Base-by-base conservation (phyloP, 2,888 invertebrate genomes). In the Perithous albicinctus region DNA sequence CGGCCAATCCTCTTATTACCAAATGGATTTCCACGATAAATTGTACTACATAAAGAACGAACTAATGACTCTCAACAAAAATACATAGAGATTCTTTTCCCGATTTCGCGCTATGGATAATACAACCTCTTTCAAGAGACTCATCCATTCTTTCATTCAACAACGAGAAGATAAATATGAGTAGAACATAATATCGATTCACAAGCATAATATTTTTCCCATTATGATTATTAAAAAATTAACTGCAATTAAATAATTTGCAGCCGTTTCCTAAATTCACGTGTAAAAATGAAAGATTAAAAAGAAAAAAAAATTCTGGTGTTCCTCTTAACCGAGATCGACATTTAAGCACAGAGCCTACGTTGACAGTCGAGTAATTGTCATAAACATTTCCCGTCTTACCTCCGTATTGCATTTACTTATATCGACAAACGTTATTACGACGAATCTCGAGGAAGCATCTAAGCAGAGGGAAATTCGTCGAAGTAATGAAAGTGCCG, bases 401-500 rank as follows among this genome's bases (percentile, higher is more conserved):
- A 43, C 56, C 7, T 32, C 20, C 38, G 18, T 51, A 38, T 67
- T 54, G 35, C 20, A 23, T 54, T 69, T 41, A 23, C 51, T 18
- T 32, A 15, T 8, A 26, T 56, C 26, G 59, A 41, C 18, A 59
- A 70, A 70, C 18, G 18, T 70, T 29, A 48, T 56, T 43, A 7
- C 29, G 20, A 29, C 18, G 41, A 18, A 46, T 43, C 26, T 43
- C 26, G 2, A 23, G 43, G 18, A 18, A 18, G 2, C 12, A 3
- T n/a, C 26, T 15, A 18, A 26, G 5, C 29, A 18, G 29, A 43
- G 6, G 20, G 2, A 18, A 61, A 72, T 20, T 18, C 10, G n/a
- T 59, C 2, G 12, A 18, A 46, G 59, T 35, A 32, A 61, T 72
- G 46, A 72, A 72, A 72, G n/a, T 72, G 32, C 29, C 15, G 29